These are phyloP conservation scores for Pelosia muscerda DNA, from an alignment of 2,888 invertebrate genomes.

Conservation along the genomic window DNA sequence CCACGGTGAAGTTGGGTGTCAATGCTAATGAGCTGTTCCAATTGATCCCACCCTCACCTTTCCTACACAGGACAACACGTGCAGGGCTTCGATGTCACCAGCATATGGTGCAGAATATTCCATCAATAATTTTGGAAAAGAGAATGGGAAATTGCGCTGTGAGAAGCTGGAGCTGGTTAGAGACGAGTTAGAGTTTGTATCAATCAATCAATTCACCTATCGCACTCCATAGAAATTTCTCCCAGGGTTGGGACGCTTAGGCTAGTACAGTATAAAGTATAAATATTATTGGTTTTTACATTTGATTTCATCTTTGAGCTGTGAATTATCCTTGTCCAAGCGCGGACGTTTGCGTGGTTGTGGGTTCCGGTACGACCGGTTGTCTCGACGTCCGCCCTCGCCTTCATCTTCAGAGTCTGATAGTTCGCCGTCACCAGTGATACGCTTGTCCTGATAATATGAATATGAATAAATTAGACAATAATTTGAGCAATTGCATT, in stretches of 20 bases:
- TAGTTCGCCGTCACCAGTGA: constrained; percentile 97
- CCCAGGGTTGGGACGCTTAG: no score
- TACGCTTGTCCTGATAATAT: constrained; percentile 91
- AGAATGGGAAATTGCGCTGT: no score
- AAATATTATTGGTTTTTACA: constrained; percentile 71
- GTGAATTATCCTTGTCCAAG: constrained; percentile 88
- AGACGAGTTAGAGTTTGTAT: no score
- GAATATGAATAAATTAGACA: not conserved
- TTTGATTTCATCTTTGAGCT: constrained; percentile 89
- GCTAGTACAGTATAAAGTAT: not conserved
- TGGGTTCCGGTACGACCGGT: constrained; percentile 86
- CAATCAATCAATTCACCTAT: no score
- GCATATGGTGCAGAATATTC: no score
- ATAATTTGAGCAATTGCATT: not conserved
- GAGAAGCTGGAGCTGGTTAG: no score
- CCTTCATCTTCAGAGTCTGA: constrained; percentile 97
- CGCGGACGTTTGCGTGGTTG: constrained; percentile 90
- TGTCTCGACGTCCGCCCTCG: constrained; percentile 89
- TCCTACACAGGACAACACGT: no score
- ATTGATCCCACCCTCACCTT: no score
- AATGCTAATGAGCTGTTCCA: no score
- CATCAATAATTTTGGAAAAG: not conserved
- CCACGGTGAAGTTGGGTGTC: no score
- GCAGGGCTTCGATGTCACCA: no score
- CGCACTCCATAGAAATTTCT: no score